phyloP scores from a whole-genome alignment of 2,113 vertebrate species.

The Malurus cyaneus region DNA sequence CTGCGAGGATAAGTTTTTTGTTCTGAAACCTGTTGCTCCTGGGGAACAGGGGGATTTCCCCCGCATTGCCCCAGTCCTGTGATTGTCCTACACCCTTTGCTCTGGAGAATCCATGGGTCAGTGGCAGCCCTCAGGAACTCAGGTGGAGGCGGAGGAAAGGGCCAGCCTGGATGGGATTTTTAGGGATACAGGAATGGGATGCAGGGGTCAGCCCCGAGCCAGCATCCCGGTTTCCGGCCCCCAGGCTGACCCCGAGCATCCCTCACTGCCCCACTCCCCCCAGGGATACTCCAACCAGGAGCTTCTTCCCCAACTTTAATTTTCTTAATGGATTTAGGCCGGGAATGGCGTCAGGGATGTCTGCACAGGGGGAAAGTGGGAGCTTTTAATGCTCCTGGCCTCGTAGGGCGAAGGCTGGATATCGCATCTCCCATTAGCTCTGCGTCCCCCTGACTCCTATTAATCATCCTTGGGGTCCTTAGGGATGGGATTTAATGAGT shows the following conservation, averaged over 20 bases:
- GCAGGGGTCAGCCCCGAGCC: not conserved
- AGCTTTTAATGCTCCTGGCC: not conserved
- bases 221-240: not conserved
- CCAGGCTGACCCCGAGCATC: not conserved
- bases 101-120: not conserved
- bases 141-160: not conserved
- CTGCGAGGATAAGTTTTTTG: no score
- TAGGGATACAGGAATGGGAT: not conserved
- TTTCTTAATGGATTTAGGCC: constrained; percentile 4
- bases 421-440: constrained; percentile 25
- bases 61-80: not conserved
- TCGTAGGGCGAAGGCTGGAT: not conserved
- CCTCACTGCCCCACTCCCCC: not conserved
- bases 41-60: fast-evolving
- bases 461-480: not conserved
- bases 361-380: not conserved
- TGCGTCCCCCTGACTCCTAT: not conserved
- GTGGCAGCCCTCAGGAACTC: not conserved
- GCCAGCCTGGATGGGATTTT: not conserved
- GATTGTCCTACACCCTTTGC: not conserved
- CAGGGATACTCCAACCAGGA: not conserved
- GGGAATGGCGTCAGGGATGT: not conserved
- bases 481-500: not conserved
- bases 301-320: not conserved
- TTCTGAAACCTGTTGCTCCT: not conserved